Conservation (phyloP, 2,888 invertebrate species). For the Epiblema foenella region DNA sequence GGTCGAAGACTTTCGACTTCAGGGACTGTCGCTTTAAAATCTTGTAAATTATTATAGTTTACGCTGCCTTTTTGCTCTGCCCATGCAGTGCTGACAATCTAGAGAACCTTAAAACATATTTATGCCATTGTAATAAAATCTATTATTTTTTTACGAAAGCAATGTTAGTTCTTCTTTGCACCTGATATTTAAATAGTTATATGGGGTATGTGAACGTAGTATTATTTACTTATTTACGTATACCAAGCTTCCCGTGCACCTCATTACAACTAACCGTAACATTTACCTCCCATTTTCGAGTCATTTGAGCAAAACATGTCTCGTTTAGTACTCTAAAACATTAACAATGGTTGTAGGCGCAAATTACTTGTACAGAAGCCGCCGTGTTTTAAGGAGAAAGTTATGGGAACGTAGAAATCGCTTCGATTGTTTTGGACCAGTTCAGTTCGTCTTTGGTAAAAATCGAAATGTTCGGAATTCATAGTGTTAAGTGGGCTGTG, state of each 20-base stretch:
- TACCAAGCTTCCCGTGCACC: background rate
- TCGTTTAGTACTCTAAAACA: constrained; percentile 24
- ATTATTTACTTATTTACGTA: background rate
- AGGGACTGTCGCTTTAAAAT: no score
- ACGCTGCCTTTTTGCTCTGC: no score
- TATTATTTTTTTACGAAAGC: no score
- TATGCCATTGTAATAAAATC: no score
- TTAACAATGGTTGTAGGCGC: constrained; percentile 69
- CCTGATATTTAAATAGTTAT: no score
- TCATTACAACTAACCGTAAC: background rate
- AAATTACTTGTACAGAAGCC: constrained; percentile 62
- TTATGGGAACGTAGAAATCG: constrained; percentile 73
- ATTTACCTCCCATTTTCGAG: background rate
- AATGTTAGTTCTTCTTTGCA: no score
- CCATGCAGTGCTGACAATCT: no score
- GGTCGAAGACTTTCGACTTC: no score
- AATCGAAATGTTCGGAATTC: constrained; percentile 49
- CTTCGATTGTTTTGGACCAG: constrained; percentile 51
- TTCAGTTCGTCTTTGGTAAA: constrained; percentile 44
- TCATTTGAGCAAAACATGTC: constrained; percentile 19
- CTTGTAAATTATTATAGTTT: no score
- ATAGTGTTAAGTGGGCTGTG: constrained; percentile 61
- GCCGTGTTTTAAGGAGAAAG: constrained; percentile 68
- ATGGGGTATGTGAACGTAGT: no score
- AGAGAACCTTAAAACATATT: no score